Conservation (phyloP, 2,888 invertebrate genomes). For the Allacma fusca region DNA sequence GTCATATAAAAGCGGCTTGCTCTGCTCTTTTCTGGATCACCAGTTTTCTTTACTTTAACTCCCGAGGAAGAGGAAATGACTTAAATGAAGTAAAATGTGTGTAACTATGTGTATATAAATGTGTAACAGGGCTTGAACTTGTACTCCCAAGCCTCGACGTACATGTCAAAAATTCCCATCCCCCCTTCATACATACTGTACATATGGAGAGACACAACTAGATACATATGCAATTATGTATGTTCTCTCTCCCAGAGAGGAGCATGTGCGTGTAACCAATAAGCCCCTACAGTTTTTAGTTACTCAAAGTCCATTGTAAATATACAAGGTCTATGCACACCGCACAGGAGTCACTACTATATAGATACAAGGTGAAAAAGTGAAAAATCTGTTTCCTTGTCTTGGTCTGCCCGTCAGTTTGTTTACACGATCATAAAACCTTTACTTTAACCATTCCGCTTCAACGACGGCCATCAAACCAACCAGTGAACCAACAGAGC, state of each 20-base stretch:
- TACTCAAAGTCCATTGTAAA: too few relatives aligned
- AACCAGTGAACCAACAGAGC: background rate
- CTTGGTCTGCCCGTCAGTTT: constrained; percentile 40
- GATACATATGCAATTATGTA: too few relatives aligned
- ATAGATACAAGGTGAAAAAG: background rate
- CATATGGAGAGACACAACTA: too few relatives aligned
- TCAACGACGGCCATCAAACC: constrained; percentile 38
- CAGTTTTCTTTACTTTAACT: constrained; percentile 27
- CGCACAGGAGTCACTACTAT: too few relatives aligned
- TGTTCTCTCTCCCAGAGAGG: too few relatives aligned
- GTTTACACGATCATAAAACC: constrained; percentile 47
- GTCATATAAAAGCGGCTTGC: constrained; percentile 25
- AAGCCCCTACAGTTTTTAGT: background rate
- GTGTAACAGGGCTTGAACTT: constrained; percentile 28
- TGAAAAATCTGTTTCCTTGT: constrained; percentile 41
- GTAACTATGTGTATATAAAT: constrained; percentile 25
- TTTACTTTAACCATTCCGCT: constrained; percentile 42
- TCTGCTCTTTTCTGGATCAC: constrained; percentile 38
- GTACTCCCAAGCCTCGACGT: background rate
- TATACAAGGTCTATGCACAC: background rate
- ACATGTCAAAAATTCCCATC: background rate
- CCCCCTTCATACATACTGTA: background rate
- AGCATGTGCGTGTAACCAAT: too few relatives aligned
- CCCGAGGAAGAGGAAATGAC: constrained; percentile 34
- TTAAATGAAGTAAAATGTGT: constrained; percentile 38